Evolutionary conservation across 2,797 vertebrate species (phyloP), one percentile per base, ranked within the genome.

Genomic region (Lateolabrax maculatus): DNA sequence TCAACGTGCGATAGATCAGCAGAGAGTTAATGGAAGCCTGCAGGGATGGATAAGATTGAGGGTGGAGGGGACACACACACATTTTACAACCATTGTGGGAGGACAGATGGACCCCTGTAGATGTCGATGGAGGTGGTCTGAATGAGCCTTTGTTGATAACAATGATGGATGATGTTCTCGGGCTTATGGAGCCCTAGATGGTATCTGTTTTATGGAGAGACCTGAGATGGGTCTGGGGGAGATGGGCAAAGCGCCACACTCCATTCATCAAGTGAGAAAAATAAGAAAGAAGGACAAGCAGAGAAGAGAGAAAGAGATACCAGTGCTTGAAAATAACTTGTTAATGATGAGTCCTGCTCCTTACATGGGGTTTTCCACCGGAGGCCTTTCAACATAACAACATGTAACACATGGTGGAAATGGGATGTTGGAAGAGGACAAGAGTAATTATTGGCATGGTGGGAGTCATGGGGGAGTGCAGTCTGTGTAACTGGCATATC

Each of bases 71-170:
- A 48, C 46, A 48, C 48, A 51, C 49, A 51, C 46, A 64, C 39
- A 52, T 66, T 75, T 87, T 71, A 81, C 7, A 2, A 72, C 16
- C 36, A 56, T 63, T 63, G 41, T 80, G 66, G 75, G 77, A 62
- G 69, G 62, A 62, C 36, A 68, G 65, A 72, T 61, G 66, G 61
- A 87, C 71, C 77, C 74, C 64, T 70, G 66, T 65, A 65, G 77
- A 87, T 61, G 61, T 80, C 62, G 3, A 29, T 72, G 72, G 79
- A 81, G 51, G 71, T 81, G 84, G 85, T 75, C 79, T 75, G 63
- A 88, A 85, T 53, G 41, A 57, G 76, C 41, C 78, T 91, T 89
- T 92, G 85, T 89, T 89, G 88, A 91, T 92, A 89, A 77, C 39
- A 37, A 66, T 84, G 88, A 92, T 79, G 80, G 79, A 90, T 69